Percentiles rank a stretch among this genome's conserved stretches.
These are phyloP conservation scores for Morus bassanus DNA, from an alignment of 2,797 vertebrate species.

Conservation along the genomic window DNA sequence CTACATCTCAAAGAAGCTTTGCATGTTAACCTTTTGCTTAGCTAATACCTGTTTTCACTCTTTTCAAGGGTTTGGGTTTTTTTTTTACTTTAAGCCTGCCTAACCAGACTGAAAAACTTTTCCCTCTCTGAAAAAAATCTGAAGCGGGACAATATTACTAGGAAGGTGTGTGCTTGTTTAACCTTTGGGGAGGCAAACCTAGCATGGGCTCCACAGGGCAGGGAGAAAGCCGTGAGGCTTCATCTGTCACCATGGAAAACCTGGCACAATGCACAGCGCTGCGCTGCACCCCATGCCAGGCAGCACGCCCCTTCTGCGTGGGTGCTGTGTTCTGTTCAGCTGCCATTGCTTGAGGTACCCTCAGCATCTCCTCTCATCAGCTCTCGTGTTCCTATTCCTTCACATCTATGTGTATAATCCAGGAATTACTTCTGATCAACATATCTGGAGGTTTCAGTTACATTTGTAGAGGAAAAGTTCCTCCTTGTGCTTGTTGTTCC, in stretches of 20 bases:
- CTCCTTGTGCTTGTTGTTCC: neutral
- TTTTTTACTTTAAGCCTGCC: neutral
- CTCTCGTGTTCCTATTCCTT: neutral
- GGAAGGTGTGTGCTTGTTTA: neutral
- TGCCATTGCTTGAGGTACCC: neutral
- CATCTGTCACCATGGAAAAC: neutral
- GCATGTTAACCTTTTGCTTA: neutral
- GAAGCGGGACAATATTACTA: neutral
- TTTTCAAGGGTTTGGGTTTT: neutral
- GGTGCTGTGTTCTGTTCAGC: neutral
- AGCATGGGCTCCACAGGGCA: rapidly evolving
- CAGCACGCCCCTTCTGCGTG: rapidly evolving
- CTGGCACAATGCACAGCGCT: rapidly evolving
- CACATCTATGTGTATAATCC: neutral
- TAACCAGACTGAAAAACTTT: neutral
- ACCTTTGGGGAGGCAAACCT: neutral
- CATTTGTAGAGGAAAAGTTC: neutral
- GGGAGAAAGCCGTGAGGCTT: neutral
- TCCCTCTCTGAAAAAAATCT: neutral
- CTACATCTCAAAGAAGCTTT: neutral
- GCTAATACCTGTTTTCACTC: neutral
- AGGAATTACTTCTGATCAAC: neutral
- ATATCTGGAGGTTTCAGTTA: neutral
- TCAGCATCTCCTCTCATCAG: neutral
- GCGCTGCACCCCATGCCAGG: rapidly evolving